These are phyloP conservation scores for Trogon melanurus DNA, from an alignment of 2,113 vertebrate genomes.

Conservation along the genomic window DNA sequence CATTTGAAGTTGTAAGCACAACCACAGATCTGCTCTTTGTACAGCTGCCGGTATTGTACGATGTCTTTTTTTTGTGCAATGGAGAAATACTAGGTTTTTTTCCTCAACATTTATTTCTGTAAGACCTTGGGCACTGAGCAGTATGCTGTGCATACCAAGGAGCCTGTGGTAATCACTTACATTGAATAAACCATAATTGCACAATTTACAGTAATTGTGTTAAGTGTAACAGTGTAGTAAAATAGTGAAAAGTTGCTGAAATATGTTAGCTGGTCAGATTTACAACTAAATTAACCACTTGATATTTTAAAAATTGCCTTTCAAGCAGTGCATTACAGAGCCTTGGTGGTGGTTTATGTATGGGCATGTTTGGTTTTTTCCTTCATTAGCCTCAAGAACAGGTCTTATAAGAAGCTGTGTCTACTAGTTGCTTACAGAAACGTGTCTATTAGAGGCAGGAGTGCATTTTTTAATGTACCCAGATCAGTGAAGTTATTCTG, in stretches of 20 bases:
- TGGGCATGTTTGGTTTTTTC: not conserved
- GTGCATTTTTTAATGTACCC: not conserved
- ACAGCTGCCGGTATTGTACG: not conserved
- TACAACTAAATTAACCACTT: conserved; percentile 36
- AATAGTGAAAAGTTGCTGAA: not conserved
- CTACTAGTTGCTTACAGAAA: not conserved
- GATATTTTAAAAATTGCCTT: conserved; percentile 21
- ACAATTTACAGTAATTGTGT: not conserved
- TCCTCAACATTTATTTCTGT: not conserved
- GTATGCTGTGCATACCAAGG: not conserved
- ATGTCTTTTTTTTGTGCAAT: not conserved
- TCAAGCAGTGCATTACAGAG: not conserved
- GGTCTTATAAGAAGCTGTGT: not conserved
- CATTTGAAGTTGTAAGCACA: not conserved
- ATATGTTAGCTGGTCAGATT: conserved; percentile 7
- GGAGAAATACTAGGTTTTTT: not conserved
- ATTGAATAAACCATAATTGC: not conserved
- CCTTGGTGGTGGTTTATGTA: not conserved
- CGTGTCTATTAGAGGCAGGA: not conserved
- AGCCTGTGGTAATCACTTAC: not conserved
- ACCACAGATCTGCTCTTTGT: not conserved
- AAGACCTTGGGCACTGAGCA: not conserved
- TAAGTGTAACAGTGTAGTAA: not conserved
- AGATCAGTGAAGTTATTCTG: not conserved
- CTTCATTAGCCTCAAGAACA: not conserved